Evolutionary conservation across 2,113 vertebrate species (phyloP).

Genomic region (Nycticorax nycticorax): DNA sequence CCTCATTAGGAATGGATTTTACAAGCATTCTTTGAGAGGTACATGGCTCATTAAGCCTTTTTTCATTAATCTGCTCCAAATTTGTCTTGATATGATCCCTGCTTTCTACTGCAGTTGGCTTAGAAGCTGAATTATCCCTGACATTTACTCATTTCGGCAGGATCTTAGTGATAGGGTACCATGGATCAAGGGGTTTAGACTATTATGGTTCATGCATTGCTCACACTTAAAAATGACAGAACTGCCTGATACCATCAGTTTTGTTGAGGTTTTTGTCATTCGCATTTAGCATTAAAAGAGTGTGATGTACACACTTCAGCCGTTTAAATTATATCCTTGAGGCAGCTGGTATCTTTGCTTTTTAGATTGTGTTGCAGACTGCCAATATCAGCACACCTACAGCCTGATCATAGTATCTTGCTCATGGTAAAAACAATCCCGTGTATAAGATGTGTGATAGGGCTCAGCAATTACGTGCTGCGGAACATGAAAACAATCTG

Average conservation of each 20-base stretch:
- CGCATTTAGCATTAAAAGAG: neutral
- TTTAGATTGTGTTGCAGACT: neutral
- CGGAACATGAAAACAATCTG: neutral
- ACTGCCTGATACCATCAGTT: neutral
- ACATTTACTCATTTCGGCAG: constrained; percentile 19
- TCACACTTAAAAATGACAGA: neutral
- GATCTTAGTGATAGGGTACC: neutral
- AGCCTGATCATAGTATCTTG: neutral
- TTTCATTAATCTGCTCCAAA: constrained; percentile 71
- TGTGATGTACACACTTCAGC: neutral
- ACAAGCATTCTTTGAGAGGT: constrained; percentile 64
- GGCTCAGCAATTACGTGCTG: neutral
- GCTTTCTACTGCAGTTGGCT: constrained; percentile 29
- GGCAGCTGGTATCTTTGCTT: neutral
- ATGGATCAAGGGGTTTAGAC: neutral
- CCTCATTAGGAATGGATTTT: constrained; percentile 74
- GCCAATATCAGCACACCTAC: neutral
- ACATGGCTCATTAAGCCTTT: constrained; percentile 73
- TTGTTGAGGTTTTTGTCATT: neutral
- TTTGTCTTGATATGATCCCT: constrained; percentile 37
- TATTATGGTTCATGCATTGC: neutral
- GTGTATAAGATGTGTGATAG: neutral
- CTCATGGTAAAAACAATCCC: neutral
- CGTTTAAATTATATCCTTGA: neutral
- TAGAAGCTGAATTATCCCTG: constrained; percentile 3